Evolutionary conservation across 2,113 vertebrate genomes (phyloP), one percentile per base, ranked within the genome.

Genomic region (Pseudois nayaur): DNA sequence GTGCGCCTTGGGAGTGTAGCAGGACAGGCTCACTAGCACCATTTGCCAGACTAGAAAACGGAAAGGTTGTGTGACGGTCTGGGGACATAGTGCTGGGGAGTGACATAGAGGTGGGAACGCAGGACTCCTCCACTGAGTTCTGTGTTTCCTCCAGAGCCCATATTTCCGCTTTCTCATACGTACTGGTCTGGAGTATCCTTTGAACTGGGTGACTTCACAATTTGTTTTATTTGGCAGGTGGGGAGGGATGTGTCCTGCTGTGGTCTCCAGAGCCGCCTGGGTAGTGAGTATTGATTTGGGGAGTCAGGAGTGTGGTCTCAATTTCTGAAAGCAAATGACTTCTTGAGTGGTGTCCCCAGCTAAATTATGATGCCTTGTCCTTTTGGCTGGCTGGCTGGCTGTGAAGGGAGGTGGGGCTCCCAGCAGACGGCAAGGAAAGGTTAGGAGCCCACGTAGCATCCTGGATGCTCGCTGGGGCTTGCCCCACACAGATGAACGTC

Each of bases 371-470:
- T 97, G 97, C 95, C 94, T 95, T 98, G 97, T 98, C 96, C 98
- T 98, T 99, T 98, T 2, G 36, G 96, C 79, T 0, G 3, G 87
- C 4, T 29, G 2, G 1, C 74, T 78, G 82, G 57, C 96, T 97
- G 48, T 98, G 98, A 97, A 92, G 98, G 98, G 96, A 98, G 98
- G 96, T 10, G 25, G 94, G 89, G 92, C 81, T 99, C 98, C 98
- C 97, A 0, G 97, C 57, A 96, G 98, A 98, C 93, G 85, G 91
- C 89, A 17, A 33, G 2, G 74, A 86, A 99, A 99, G 98, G 98
- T 99, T 97, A 99, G 97, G 91, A 95, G 95, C 91, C 81, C 71
- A 11, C 25, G 0, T 74, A 97, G 98, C 98, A 98, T 98, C 98
- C 78, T 0, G 31, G 83, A 98, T 98, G 98, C 98, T 98, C 6